Conservation (phyloP, 2,888 invertebrate species). For the Caenorhabditis sp. region DNA sequence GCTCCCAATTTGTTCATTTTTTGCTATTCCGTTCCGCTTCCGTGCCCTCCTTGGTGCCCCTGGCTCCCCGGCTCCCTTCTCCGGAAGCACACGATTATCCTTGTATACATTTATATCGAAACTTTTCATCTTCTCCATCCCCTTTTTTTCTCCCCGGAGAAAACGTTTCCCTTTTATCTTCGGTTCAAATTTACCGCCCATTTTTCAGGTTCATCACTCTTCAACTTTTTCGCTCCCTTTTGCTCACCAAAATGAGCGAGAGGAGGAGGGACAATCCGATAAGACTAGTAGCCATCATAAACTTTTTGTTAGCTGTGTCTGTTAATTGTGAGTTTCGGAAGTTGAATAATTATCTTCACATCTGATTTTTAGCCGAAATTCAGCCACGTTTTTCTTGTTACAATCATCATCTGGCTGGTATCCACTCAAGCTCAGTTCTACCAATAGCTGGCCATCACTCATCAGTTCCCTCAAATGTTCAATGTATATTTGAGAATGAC, state of each 20-base stretch:
- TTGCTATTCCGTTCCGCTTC: conserved; percentile 40
- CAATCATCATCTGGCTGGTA: conserved; percentile 64
- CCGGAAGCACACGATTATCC: conserved; percentile 56
- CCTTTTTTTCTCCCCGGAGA: conserved; percentile 26
- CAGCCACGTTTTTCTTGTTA: conserved; percentile 64
- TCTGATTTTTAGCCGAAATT: conserved; percentile 42
- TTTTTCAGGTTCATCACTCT: conserved; percentile 44
- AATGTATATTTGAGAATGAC: conserved; percentile 62
- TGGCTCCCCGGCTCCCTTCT: conserved; percentile 13
- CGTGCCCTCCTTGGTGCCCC: conserved; percentile 11
- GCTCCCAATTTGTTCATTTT: conserved; percentile 14
- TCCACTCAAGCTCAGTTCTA: conserved; percentile 42
- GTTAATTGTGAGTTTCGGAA: conserved; percentile 24
- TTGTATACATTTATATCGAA: conserved; percentile 39
- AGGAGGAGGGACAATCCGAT: conserved; percentile 47
- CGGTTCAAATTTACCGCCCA: conserved; percentile 9
- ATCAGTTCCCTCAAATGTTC: conserved; percentile 55
- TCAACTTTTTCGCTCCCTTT: conserved; percentile 22
- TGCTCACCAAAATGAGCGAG: conserved; percentile 51
- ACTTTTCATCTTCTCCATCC: conserved; percentile 47
- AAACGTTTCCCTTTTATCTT: conserved; percentile 19
- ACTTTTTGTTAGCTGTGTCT: conserved; percentile 18
- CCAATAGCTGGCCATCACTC: conserved; percentile 50
- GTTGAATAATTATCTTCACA: background rate
- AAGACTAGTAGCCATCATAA: conserved; percentile 27